Percentiles rank a stretch among this genome's conserved stretches.
Conservation (phyloP, 2,797 vertebrate genomes). For the Lithobates pipiens region DNA sequence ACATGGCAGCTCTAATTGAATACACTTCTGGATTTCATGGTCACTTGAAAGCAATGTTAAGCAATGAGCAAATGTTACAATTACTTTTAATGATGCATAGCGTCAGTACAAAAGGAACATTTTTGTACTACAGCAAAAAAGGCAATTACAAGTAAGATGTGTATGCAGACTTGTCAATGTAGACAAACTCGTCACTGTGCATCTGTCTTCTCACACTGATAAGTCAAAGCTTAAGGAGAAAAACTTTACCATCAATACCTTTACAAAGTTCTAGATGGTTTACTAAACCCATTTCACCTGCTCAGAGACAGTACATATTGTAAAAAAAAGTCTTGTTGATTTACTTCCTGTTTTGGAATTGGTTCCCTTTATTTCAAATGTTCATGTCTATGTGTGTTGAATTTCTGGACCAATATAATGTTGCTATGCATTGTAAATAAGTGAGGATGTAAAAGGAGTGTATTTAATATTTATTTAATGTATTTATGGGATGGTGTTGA, state of each 20-base stretch:
- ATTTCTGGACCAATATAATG: constrained; percentile 60
- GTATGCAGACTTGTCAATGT: not conserved
- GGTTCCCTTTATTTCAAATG: constrained; percentile 31
- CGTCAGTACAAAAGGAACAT: constrained; percentile 1
- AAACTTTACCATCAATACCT: not conserved
- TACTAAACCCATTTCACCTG: not conserved
- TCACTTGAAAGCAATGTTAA: too few species aligned
- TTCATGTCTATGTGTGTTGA: constrained; percentile 41
- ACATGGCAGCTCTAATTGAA: not conserved
- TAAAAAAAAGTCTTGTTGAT: not conserved
- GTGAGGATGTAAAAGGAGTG: constrained; percentile 65
- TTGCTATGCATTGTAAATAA: constrained; percentile 81
- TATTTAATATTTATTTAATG: constrained; percentile 83
- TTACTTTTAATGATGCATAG: constrained; percentile 37
- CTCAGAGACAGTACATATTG: not conserved
- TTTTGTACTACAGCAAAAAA: constrained; percentile 16
- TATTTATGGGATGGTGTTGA: constrained; percentile 78
- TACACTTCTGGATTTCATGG: not conserved
- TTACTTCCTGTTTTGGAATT: constrained; percentile 33
- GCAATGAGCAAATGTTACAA: not conserved
- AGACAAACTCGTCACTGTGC: not conserved
- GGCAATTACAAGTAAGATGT: constrained; percentile 15
- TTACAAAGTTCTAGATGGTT: not conserved
- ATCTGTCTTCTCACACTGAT: not conserved
- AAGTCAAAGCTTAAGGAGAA: constrained; percentile 1